phyloP scores from a whole-genome alignment of 2,888 invertebrate genomes.

The Hypomecis atomaria region DNA sequence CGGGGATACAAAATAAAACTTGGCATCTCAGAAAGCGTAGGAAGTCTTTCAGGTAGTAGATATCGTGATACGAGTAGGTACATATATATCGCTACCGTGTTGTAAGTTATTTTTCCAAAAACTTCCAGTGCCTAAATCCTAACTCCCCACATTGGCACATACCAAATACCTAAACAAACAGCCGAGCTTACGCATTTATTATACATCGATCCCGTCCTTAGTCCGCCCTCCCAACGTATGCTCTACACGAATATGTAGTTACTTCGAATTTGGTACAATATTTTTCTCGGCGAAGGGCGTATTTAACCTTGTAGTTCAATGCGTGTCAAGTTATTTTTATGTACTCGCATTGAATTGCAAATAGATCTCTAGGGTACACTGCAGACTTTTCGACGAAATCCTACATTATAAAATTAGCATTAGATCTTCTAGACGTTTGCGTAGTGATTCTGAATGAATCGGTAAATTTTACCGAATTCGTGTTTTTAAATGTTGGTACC shows the following conservation, averaged over 20 bases:
- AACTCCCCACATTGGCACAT: background rate
- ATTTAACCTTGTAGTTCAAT: slow-evolving; percentile 47
- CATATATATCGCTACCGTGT: no score
- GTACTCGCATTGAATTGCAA: slow-evolving; percentile 37
- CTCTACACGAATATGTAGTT: slow-evolving; percentile 54
- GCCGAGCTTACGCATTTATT: background rate
- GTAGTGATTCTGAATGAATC: no score
- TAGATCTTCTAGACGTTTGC: background rate
- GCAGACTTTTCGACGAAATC: slow-evolving; percentile 1
- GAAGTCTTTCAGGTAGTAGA: no score
- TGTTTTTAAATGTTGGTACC: background rate
- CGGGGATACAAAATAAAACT: no score
- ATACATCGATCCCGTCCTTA: slow-evolving; percentile 18
- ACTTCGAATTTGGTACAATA: slow-evolving; percentile 50
- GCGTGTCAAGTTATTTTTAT: slow-evolving; percentile 42
- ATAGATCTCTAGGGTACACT: slow-evolving; percentile 19
- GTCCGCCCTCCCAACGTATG: slow-evolving; percentile 42
- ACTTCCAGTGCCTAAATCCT: background rate
- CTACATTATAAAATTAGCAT: background rate
- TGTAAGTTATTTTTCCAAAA: background rate
- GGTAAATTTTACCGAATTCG: background rate
- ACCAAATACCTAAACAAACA: background rate
- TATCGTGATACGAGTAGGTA: no score
- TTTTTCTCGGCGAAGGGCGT: slow-evolving; percentile 47
- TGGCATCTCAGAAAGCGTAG: no score